Percentiles rank a stretch among this genome's conserved stretches.
Conservation (phyloP, 2,888 invertebrate genomes). For the Alsophila aescularia region DNA sequence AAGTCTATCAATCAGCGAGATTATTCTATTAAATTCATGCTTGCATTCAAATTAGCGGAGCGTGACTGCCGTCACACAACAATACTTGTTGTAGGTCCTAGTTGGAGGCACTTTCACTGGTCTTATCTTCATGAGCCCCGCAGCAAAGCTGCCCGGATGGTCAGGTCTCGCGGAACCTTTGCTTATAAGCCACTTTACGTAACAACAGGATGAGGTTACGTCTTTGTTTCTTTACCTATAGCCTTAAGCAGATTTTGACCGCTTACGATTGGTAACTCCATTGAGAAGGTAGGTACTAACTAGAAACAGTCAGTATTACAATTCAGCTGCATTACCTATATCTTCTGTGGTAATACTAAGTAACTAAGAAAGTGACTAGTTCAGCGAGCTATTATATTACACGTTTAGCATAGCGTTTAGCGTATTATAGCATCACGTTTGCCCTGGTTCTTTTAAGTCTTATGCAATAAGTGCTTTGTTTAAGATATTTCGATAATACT, state of each 20-base stretch:
- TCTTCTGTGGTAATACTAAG: conserved; percentile 10
- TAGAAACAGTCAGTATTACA: neutral
- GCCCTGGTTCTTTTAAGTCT: conserved; percentile 15
- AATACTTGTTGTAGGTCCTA: conserved; percentile 55
- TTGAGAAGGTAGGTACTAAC: conserved; percentile 6
- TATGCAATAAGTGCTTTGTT: conserved; percentile 16
- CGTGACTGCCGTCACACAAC: conserved; percentile 68
- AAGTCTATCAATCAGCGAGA: conserved; percentile 75
- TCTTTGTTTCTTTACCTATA: conserved; percentile 43
- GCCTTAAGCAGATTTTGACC: conserved; percentile 37
- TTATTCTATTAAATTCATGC: conserved; percentile 69
- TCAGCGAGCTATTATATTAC: conserved; percentile 13
- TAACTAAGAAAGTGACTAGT: conserved; percentile 11
- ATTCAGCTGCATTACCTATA: conserved; percentile 1
- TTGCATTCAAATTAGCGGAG: conserved; percentile 69
- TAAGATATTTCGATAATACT: conserved; percentile 15
- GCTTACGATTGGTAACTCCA: conserved; percentile 20
- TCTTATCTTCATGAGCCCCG: conserved; percentile 52
- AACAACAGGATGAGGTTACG: conserved; percentile 29
- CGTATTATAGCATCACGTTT: conserved; percentile 22
- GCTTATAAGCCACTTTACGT: conserved; percentile 27
- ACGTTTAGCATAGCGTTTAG: too few relatives aligned
- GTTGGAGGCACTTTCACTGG: conserved; percentile 63
- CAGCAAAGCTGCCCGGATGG: conserved; percentile 42
- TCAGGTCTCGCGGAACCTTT: conserved; percentile 38